These are phyloP conservation scores for Clamator glandarius DNA, from an alignment of 2,797 vertebrate species.

Conservation along the genomic window DNA sequence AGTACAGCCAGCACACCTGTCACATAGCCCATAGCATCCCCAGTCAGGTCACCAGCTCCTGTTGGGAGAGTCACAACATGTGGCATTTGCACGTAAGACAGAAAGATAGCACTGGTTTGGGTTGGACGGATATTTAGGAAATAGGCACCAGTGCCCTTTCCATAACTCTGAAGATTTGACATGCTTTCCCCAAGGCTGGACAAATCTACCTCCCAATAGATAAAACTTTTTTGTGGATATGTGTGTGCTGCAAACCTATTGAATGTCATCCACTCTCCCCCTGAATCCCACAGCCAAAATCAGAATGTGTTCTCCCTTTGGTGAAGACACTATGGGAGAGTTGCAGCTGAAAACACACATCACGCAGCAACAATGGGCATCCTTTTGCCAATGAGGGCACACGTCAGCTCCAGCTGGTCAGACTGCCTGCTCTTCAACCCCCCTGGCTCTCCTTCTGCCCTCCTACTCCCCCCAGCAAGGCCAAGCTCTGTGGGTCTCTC, in stretches of 20 bases:
- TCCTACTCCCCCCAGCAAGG: background rate
- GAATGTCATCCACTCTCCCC: background rate
- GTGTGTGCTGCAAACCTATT: background rate
- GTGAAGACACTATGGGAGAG: background rate
- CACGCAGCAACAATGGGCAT: background rate
- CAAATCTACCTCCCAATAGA: background rate
- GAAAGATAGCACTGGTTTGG: background rate
- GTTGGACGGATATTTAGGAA: background rate
- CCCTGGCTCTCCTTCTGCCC: background rate
- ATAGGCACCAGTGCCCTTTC: background rate
- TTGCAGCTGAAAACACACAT: fast-evolving
- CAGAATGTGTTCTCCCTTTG: background rate
- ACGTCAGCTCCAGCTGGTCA: fast-evolving
- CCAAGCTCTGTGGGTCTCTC: background rate
- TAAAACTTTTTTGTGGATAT: background rate
- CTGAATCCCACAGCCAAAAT: background rate
- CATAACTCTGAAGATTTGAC: background rate
- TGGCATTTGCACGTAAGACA: background rate
- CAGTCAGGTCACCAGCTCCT: conserved; percentile 95
- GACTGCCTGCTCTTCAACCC: background rate
- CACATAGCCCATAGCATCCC: conserved; percentile 93
- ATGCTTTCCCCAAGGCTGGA: background rate
- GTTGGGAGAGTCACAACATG: conserved; percentile 29
- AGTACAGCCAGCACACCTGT: conserved; percentile 93
- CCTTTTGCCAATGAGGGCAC: background rate